Evolutionary conservation across 2,113 vertebrate species (phyloP).

Genomic region (Globicephala melas): DNA sequence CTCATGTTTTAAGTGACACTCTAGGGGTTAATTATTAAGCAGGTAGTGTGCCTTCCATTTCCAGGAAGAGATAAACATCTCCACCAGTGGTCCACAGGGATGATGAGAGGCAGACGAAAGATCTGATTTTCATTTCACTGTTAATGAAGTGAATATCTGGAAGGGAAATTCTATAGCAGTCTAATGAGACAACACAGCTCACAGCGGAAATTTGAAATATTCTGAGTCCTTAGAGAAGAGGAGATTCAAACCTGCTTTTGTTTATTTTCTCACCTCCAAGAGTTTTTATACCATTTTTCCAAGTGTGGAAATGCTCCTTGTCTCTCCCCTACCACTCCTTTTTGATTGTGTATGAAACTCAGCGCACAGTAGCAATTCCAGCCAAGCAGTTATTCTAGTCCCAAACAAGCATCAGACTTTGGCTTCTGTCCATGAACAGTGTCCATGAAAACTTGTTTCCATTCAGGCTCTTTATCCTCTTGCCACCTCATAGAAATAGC

Average conservation of each 20-base stretch:
- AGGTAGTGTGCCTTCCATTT: constrained; percentile 57
- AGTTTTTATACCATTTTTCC: constrained; percentile 16
- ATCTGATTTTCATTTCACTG: constrained; percentile 48
- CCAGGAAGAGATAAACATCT: constrained; percentile 57
- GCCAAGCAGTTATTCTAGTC: not conserved
- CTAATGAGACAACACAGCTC: constrained; percentile 45
- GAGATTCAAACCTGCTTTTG: constrained; percentile 17
- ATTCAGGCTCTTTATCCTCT: not conserved
- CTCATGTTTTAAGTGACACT: not conserved
- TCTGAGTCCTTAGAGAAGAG: not conserved
- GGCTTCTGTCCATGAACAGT: not conserved
- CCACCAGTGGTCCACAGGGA: not conserved
- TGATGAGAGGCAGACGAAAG: constrained; percentile 13
- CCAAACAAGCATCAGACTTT: constrained; percentile 4
- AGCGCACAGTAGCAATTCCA: not conserved
- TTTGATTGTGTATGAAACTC: not conserved
- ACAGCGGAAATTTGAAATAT: constrained; percentile 68
- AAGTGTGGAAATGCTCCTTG: not conserved
- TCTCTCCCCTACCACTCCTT: not conserved
- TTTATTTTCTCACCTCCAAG: constrained; percentile 43
- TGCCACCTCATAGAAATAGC: not conserved
- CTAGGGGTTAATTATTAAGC: constrained; percentile 55
- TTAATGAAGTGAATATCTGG: constrained; percentile 56
- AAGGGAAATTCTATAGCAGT: not conserved
- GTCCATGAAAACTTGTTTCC: not conserved